Conservation (phyloP, 2,113 vertebrate species). For the Nicator chloris region DNA sequence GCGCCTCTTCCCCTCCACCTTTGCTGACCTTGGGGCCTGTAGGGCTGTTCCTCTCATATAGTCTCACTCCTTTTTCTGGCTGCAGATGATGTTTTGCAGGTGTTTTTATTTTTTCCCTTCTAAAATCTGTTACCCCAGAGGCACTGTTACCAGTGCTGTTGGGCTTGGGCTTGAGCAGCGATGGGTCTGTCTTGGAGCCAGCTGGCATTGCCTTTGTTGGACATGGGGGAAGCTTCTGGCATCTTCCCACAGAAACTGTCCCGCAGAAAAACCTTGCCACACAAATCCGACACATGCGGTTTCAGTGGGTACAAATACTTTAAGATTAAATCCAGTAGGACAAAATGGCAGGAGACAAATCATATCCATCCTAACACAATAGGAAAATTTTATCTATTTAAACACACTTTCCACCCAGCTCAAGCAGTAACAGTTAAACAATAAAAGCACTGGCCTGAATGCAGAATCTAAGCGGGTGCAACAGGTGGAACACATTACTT, state of each 20-base stretch:
- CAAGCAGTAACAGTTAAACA: background rate
- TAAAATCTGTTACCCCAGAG: background rate
- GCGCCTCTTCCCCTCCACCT: background rate
- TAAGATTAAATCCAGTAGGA: background rate
- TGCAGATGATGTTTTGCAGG: background rate
- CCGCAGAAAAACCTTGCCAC: background rate
- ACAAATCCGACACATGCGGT: background rate
- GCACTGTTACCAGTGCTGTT: accelerated
- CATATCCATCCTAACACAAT: background rate
- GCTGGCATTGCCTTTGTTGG: background rate
- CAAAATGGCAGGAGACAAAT: background rate
- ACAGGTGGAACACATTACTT: background rate
- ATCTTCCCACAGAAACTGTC: background rate
- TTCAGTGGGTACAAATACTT: background rate
- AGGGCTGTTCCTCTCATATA: background rate
- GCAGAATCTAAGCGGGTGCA: background rate
- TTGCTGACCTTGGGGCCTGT: background rate
- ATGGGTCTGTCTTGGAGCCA: background rate
- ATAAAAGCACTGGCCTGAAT: background rate
- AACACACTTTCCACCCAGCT: background rate
- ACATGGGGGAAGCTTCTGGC: background rate
- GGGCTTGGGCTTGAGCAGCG: background rate
- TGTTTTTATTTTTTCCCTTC: background rate
- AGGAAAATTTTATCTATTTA: background rate
- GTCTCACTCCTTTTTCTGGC: background rate